Evolutionary conservation across 2,888 invertebrate genomes (phyloP).

Genomic region (Cataglyphis rosenhaueri): DNA sequence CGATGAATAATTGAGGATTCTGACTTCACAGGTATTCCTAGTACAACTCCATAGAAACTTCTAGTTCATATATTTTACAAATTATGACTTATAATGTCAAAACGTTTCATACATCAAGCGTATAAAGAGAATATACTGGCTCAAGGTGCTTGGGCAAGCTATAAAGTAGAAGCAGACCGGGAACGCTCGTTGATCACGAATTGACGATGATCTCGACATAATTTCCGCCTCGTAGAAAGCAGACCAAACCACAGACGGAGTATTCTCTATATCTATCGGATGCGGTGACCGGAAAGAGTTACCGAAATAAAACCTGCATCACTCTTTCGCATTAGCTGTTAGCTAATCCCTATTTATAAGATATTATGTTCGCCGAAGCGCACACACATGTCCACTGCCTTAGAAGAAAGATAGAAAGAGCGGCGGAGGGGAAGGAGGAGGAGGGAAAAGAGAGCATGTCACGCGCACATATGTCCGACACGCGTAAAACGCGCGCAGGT

Average conservation of each 20-base stretch:
- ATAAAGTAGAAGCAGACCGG: not conserved
- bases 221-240: slow-evolving; percentile 39
- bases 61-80: not conserved
- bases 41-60: not conserved
- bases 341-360: slow-evolving; percentile 77
- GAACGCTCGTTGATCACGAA: slow-evolving; percentile 6
- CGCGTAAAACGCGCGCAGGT: slow-evolving; percentile 62
- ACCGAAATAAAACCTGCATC: slow-evolving; percentile 73
- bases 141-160: slow-evolving; percentile 6
- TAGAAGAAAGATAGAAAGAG: not conserved
- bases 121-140: not conserved
- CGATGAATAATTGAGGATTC: slow-evolving; percentile 4
- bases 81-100: not conserved
- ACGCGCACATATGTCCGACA: slow-evolving; percentile 70
- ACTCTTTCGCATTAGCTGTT: slow-evolving; percentile 73
- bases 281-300: slow-evolving; percentile 58
- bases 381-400: slow-evolving; percentile 45
- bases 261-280: slow-evolving; percentile 35
- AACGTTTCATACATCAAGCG: not conserved
- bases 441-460: slow-evolving; percentile 21
- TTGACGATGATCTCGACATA: slow-evolving; percentile 41
- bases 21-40: not conserved
- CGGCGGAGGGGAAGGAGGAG: not conserved
- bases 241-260: slow-evolving; percentile 25
- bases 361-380: slow-evolving; percentile 70